Conservation (phyloP, 2,888 invertebrate species). For the Caenorhabditis zanzibari region DNA sequence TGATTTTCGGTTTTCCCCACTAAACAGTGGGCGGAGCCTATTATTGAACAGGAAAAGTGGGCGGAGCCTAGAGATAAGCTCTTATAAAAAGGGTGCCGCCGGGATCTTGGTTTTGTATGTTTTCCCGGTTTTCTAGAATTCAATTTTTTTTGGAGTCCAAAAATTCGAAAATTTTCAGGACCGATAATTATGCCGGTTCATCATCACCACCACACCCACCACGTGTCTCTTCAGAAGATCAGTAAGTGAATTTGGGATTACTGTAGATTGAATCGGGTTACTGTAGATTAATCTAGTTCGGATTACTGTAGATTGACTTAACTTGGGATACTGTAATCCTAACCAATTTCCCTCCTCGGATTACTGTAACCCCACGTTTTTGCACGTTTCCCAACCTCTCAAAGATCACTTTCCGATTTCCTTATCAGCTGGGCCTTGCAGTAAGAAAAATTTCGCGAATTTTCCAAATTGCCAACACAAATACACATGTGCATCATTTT, state of each 20-base stretch:
- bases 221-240: slow-evolving; percentile 60
- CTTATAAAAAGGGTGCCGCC: slow-evolving; percentile 8
- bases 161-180: slow-evolving; percentile 22
- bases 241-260: slow-evolving; percentile 57
- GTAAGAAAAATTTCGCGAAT: neutral
- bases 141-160: slow-evolving; percentile 2
- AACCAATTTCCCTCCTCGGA: no score
- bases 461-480: slow-evolving; percentile 44
- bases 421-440: slow-evolving; percentile 11
- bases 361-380: slow-evolving; percentile 2
- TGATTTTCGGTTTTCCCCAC: slow-evolving; percentile 26
- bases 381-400: neutral
- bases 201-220: slow-evolving; percentile 62
- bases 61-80: slow-evolving; percentile 28
- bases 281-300: neutral
- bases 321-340: neutral
- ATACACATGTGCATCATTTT: slow-evolving; percentile 7
- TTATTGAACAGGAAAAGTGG: neutral
- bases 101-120: neutral
- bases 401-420: slow-evolving; percentile 12
- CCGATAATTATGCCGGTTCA: slow-evolving; percentile 46
- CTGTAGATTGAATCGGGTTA: neutral
- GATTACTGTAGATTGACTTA: neutral
- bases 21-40: slow-evolving; percentile 22
- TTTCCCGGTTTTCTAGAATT: neutral